Evolutionary conservation across 2,888 invertebrate genomes (phyloP), one percentile per base, ranked within the genome.

Genomic region (Siphlonurus alternatus): DNA sequence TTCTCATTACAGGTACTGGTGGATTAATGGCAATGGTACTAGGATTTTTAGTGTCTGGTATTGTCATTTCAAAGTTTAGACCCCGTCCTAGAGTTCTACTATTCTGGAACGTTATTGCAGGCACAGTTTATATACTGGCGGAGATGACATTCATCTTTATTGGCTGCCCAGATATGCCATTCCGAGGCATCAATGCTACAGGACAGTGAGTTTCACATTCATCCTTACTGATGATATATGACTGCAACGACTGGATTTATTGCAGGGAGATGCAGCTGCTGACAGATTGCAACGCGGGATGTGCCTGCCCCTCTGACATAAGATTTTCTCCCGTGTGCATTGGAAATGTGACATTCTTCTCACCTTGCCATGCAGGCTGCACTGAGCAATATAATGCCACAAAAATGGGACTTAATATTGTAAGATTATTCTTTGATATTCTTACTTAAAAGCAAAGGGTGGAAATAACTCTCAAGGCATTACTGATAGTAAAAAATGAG

Each of bases 311-410:
- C 1, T 61, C 77, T 1, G 74, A 76, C 22, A 76, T 82, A 3
- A 79, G 80, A 66, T 87, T 83, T 72, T 79, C 82, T 2, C 87
- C 87, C 0, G 81, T 87, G 0, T 87, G 86, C 69, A 73, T 78
- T 18, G 77, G 77, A 0, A 76, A 74, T 63, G 78, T 79, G 18
- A 83, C 85, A 1, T 88, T 79, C 70, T 88, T 83, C 73, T 87
- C 86, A 0, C 82, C 88, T 0, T 88, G 88, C 69, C 86, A 86
- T 71, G 88, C 88, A 0, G 88, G 88, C 0, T 88, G 88, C 68
- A 5, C n/a, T 5, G 5, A 7, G 56, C 56, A 56, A 20, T 56
- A 56, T n/a, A 22, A n/a, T 7, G 56, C 5, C 7, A 18, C 22
- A 22, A 20, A 5, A 5, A 56, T n/a, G 7, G 19, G 22, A 22